phyloP scores from a whole-genome alignment of 2,888 invertebrate species.

The Creontiades dilutus region DNA sequence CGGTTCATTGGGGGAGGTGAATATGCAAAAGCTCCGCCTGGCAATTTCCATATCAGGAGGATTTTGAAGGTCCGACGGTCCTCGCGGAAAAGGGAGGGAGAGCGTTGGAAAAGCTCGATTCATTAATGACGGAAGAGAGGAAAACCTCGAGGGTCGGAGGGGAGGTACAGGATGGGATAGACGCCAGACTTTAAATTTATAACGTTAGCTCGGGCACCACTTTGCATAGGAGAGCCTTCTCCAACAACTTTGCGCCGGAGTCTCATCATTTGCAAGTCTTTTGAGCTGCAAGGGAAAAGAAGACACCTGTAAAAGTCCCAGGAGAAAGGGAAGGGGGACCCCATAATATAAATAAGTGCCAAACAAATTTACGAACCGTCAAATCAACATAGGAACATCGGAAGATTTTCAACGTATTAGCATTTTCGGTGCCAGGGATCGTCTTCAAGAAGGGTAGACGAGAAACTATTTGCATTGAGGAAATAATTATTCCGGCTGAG shows the following conservation, averaged over 20 bases:
- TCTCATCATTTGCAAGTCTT: conserved; percentile 63
- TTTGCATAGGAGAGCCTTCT: conserved; percentile 55
- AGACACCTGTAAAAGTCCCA: conserved; percentile 59
- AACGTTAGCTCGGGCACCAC: conserved; percentile 59
- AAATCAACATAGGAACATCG: conserved; percentile 51
- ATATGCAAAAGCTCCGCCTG: conserved; percentile 57
- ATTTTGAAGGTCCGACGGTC: conserved; percentile 47
- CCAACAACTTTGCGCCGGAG: conserved; percentile 38
- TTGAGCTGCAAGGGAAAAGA: conserved; percentile 23
- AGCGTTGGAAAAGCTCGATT: neutral
- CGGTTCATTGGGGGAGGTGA: conserved; percentile 48
- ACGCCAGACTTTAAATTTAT: conserved; percentile 58
- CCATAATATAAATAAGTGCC: conserved; percentile 48
- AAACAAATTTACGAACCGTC: conserved; percentile 52
- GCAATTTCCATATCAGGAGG: conserved; percentile 64
- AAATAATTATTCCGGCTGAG: conserved; percentile 55
- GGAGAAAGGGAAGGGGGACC: neutral
- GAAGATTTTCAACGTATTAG: conserved; percentile 41
- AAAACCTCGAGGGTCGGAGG: conserved; percentile 18
- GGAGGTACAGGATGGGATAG: neutral
- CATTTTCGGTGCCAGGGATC: conserved; percentile 33
- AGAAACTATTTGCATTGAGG: conserved; percentile 58
- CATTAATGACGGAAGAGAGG: conserved; percentile 59
- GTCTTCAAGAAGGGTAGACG: neutral
- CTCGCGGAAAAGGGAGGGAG: neutral